These are phyloP conservation scores for Aphis gossypii DNA, from an alignment of 1,140 invertebrate species.

Conservation along the genomic window DNA sequence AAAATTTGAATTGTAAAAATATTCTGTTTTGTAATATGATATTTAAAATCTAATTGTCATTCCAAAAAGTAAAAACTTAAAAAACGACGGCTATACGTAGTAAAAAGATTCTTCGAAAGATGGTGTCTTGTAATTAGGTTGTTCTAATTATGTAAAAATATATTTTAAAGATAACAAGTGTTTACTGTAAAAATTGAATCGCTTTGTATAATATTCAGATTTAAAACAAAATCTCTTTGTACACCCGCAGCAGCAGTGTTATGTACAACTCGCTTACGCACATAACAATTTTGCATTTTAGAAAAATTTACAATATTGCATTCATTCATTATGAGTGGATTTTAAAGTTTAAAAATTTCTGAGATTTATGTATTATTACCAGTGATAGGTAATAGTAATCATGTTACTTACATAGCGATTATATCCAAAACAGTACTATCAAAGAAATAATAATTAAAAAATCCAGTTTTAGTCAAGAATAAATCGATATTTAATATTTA, in stretches of 20 bases:
- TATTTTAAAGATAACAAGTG: not conserved
- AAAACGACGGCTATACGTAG: too few relatives aligned
- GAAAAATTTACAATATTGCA: not conserved
- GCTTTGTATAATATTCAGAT: not conserved
- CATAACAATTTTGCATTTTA: not conserved
- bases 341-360: not conserved
- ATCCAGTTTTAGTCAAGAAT: not conserved
- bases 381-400: not conserved
- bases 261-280: not conserved
- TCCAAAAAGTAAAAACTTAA: too few relatives aligned
- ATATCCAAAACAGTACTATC: not conserved
- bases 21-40: too few relatives aligned
- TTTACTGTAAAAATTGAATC: not conserved
- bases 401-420: not conserved
- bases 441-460: not conserved
- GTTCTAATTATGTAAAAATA: not conserved
- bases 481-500: not conserved
- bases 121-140: too few relatives aligned
- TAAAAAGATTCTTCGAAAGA: too few relatives aligned
- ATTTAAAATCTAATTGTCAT: too few relatives aligned
- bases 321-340: not conserved
- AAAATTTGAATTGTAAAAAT: too few relatives aligned
- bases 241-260: not conserved
- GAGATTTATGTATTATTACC: not conserved
- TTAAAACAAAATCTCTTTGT: not conserved